A percentile compares a stretch with the other conserved stretches of the same genome.
Evolutionary conservation across 2,113 vertebrate species (phyloP).

Genomic region (Circaetus gallicus): DNA sequence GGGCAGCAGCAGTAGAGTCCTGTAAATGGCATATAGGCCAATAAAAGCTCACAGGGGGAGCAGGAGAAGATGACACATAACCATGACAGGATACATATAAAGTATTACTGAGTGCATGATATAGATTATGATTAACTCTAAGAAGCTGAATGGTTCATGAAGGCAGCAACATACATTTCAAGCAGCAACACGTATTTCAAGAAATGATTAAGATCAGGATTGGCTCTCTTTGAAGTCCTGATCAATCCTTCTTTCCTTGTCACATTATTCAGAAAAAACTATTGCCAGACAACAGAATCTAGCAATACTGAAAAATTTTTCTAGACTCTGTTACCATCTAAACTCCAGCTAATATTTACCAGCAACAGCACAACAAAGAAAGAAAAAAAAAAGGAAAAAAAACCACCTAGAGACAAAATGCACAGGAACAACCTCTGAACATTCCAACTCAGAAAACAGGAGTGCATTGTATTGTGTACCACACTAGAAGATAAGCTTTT

Average conservation of each 20-base stretch:
- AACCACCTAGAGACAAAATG: rapidly evolving
- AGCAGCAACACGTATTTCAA: neutral
- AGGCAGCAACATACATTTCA: neutral
- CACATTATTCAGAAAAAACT: neutral
- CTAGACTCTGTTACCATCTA: neutral
- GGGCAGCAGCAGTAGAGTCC: neutral
- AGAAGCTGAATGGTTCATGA: neutral
- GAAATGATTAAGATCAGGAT: neutral
- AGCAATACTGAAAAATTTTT: neutral
- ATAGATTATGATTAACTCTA: neutral
- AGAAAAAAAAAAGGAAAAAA: neutral
- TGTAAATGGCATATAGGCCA: neutral
- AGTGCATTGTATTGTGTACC: neutral
- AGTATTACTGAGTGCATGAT: neutral
- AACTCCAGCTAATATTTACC: neutral
- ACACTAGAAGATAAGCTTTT: neutral
- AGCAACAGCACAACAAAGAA: neutral
- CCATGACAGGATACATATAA: neutral
- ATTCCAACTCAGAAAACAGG: neutral
- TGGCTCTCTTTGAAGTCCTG: neutral
- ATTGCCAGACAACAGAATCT: neutral
- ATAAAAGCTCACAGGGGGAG: neutral
- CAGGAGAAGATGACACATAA: neutral
- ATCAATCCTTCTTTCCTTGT: neutral
- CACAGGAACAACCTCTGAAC: neutral